A percentile compares a stretch with the other conserved stretches of the same genome.
Evolutionary conservation across 2,113 vertebrate species (phyloP).

Genomic region (Gymnorhina tibicen): DNA sequence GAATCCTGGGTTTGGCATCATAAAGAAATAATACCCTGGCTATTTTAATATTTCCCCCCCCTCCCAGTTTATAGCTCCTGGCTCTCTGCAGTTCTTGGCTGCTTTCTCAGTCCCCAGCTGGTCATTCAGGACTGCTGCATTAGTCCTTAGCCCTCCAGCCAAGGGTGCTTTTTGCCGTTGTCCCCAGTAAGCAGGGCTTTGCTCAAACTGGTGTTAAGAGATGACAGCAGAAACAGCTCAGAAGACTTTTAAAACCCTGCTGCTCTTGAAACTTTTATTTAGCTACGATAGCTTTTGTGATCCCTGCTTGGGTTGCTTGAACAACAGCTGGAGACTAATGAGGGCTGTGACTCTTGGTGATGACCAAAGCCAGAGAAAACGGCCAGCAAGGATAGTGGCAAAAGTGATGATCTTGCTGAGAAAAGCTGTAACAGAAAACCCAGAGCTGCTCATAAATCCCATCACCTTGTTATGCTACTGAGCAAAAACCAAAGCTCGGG

Average conservation of each 20-base stretch:
- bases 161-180: background rate
- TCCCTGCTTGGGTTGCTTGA: background rate
- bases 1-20: background rate
- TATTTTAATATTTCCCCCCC: background rate
- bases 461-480: background rate
- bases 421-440: background rate
- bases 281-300: background rate
- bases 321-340: conserved; percentile 9
- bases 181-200: background rate
- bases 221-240: background rate
- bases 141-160: background rate
- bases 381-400: background rate
- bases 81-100: background rate
- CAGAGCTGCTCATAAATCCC: conserved; percentile 5
- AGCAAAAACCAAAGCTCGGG: background rate
- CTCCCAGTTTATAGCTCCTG: background rate
- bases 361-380: background rate
- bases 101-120: background rate
- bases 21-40: background rate
- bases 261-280: conserved; percentile 28
- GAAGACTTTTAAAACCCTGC: conserved; percentile 9
- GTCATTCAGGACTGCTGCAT: background rate
- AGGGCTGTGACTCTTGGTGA: background rate
- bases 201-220: background rate
- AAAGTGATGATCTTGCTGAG: conserved; percentile 37